Conservation (phyloP, 2,888 invertebrate genomes). For the Dynastes maya region DNA sequence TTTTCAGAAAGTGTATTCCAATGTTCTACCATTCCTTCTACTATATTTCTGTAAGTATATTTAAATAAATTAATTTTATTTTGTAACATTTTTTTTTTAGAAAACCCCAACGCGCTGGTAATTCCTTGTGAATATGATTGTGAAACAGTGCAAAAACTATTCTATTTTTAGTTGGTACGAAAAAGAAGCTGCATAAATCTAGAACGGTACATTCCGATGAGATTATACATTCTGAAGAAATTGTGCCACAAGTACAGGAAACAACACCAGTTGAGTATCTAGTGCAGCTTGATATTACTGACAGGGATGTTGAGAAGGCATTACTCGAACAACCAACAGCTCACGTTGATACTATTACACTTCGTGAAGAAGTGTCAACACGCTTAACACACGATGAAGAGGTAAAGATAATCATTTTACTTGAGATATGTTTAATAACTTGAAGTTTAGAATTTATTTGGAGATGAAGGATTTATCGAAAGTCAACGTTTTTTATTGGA, state of each 20-base stretch:
- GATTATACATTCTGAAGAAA: conserved; percentile 15
- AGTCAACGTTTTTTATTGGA: neutral
- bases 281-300: conserved; percentile 26
- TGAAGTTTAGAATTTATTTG: conserved; percentile 4
- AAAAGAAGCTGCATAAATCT: neutral
- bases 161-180: neutral
- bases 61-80: neutral
- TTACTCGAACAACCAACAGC: conserved; percentile 10
- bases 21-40: neutral
- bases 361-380: conserved; percentile 34
- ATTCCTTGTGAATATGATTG: neutral
- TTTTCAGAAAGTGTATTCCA: conserved; percentile 15
- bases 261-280: neutral
- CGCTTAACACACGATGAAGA: conserved; percentile 20
- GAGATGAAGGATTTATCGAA: conserved; percentile 14
- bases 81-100: conserved; percentile 19
- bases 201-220: neutral
- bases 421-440: neutral
- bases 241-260: neutral
- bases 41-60: conserved; percentile 19
- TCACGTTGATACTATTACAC: conserved; percentile 30
- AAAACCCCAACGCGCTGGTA: conserved; percentile 17
- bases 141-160: neutral
- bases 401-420: neutral
- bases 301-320: conserved; percentile 37